Base-by-base conservation (phyloP, 2,797 vertebrate genomes). In the Neosilurus mollespiculum region DNA sequence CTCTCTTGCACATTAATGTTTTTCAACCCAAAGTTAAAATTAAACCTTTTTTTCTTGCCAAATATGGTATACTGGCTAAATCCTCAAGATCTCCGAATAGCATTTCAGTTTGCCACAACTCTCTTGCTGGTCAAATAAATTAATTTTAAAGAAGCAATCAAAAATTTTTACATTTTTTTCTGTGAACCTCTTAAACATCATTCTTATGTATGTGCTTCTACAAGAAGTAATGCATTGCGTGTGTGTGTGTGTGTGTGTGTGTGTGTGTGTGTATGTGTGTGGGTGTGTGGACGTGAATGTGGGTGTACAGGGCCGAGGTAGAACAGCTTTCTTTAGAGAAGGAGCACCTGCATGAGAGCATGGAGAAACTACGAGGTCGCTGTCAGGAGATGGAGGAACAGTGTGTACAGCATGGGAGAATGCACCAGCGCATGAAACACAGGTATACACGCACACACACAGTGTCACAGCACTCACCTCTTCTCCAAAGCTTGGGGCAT, bases 381-480 rank as follows among this genome's bases (percentile, higher is more conserved):
- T 97, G 96, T 91, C 89, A 92, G 22, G 94, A 96, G 90, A 92
- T 98, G 94, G 96, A 97, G 89, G 93, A 96, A 62, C 97, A 98
- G 80, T 98, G 97, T 89, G 92, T 98, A 88, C 96, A 97, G 83
- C 97, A 98, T 53, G 97, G 97, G 67, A 94, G 88, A 89, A 93
- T 97, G 87, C 97, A 98, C 88, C 96, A 97, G 87, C 94, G 93
- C 86, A 98, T 98, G 97, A 98, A 96, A 91, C 93, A 93, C 82
- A 97, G 97, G 97, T 98, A 91, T 0, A 64, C 49, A 64, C 78
- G 83, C 49, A 59, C 11, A 9, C 54, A 34, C 20, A 59, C 58
- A 59, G 20, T 7, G 12, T 14, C 61, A 73, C 78, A 53, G 66
- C 14, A 49, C 49, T 59, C 49, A 77, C 59, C 12, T 75, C 53